These are phyloP conservation scores for Ochropleura leucogaster DNA, from an alignment of 2,888 invertebrate genomes.

Conservation along the genomic window DNA sequence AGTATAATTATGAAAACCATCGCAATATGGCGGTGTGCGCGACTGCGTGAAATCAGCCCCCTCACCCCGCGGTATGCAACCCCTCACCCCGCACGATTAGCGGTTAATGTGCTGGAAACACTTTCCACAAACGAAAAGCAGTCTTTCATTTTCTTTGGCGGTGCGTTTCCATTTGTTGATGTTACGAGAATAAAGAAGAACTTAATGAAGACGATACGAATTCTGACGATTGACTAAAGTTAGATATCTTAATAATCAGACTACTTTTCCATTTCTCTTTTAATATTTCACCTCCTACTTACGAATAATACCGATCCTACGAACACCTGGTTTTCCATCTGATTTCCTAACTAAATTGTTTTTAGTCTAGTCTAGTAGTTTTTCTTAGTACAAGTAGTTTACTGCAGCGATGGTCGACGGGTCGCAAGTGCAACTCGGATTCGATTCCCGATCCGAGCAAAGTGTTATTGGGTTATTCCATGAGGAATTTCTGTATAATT, in stretches of 20 bases:
- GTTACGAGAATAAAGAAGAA: background rate
- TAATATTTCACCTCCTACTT: too few relatives aligned
- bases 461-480: too few relatives aligned
- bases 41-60: slow-evolving; percentile 65
- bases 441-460: too few relatives aligned
- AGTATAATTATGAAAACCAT: slow-evolving; percentile 65
- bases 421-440: too few relatives aligned
- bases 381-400: too few relatives aligned
- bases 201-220: background rate
- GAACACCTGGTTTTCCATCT: too few relatives aligned
- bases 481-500: too few relatives aligned
- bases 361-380: too few relatives aligned
- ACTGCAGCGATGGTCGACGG: too few relatives aligned
- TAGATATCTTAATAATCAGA: background rate
- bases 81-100: slow-evolving; percentile 69
- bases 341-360: background rate
- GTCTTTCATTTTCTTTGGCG: slow-evolving; percentile 73
- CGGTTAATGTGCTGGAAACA: slow-evolving; percentile 84
- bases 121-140: slow-evolving; percentile 66
- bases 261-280: background rate
- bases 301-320: too few relatives aligned
- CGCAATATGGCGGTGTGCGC: slow-evolving; percentile 47
- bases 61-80: slow-evolving; percentile 36
- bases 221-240: background rate
- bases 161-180: slow-evolving; percentile 21